Percentiles rank a stretch among this genome's conserved stretches.
Evolutionary conservation across 2,113 vertebrate species (phyloP).

Genomic region (Colossoma macropomum): DNA sequence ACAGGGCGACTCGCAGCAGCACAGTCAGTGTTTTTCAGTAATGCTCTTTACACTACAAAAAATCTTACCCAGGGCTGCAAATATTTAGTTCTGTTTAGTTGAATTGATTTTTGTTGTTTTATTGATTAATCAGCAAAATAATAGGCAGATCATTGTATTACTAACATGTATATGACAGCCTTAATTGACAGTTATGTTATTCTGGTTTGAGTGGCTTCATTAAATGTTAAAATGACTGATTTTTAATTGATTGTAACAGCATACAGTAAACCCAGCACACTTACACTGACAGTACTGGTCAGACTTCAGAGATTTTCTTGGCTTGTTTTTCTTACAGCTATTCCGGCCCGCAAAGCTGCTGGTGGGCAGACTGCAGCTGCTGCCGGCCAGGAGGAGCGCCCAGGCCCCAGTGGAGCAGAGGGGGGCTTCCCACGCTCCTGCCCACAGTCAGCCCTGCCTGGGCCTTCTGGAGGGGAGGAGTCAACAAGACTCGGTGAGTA

Average conservation of each 20-base stretch:
- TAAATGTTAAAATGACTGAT: too few species aligned
- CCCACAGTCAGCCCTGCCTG: conserved; percentile 79
- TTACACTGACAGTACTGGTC: not conserved
- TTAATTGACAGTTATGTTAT: too few species aligned
- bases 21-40: too few species aligned
- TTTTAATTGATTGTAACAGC: not conserved
- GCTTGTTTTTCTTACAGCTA: conserved; percentile 71
- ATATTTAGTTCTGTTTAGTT: too few species aligned
- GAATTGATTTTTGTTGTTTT: too few species aligned
- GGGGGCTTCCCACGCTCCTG: conserved; percentile 73
- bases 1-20: too few species aligned
- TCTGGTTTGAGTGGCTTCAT: too few species aligned
- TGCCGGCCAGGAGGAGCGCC: conserved; percentile 73
- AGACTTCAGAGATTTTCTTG: not conserved
- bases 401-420: conserved; percentile 78
- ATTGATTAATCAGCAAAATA: too few species aligned
- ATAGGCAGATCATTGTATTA: too few species aligned
- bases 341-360: conserved; percentile 82
- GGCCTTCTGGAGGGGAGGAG: conserved; percentile 74
- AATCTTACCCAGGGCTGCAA: too few species aligned
- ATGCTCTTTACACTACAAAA: too few species aligned
- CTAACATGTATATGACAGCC: too few species aligned
- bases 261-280: not conserved
- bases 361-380: conserved; percentile 59
- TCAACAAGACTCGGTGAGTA: conserved; percentile 82